phyloP scores from a whole-genome alignment of 2,113 vertebrate species.

The Terrapene triunguis region DNA sequence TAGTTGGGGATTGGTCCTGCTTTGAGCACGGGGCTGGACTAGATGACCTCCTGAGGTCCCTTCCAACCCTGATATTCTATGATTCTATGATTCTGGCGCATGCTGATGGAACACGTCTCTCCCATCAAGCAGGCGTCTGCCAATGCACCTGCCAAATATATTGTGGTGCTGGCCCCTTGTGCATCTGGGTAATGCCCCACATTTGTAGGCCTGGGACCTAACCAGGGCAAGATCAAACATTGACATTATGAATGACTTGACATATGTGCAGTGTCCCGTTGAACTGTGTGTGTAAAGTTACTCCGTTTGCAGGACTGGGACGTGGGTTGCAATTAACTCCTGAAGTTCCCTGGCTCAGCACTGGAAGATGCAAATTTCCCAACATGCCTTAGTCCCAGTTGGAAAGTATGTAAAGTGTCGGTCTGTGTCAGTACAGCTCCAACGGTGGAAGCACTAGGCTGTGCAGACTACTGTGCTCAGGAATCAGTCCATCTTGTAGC shows the following conservation, averaged over 20 bases:
- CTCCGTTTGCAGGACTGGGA: neutral
- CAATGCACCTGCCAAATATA: neutral
- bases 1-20: too few relatives aligned
- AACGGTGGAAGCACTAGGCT: neutral
- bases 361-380: neutral
- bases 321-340: rapidly evolving
- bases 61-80: too few relatives aligned
- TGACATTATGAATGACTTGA: rapidly evolving
- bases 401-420: rapidly evolving
- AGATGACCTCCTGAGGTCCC: too few relatives aligned
- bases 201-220: neutral
- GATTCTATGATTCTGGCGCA: neutral
- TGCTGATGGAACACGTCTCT: neutral
- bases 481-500: neutral
- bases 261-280: rapidly evolving
- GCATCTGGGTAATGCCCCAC: neutral
- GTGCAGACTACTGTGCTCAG: neutral
- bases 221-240: rapidly evolving
- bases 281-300: rapidly evolving
- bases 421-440: rapidly evolving
- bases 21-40: too few relatives aligned
- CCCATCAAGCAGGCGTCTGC: neutral
- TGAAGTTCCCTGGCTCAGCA: neutral
- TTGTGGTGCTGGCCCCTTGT: neutral
- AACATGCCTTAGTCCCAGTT: neutral